Base-by-base conservation (phyloP, 2,888 invertebrate genomes). In the Azorinus chamasolen region DNA sequence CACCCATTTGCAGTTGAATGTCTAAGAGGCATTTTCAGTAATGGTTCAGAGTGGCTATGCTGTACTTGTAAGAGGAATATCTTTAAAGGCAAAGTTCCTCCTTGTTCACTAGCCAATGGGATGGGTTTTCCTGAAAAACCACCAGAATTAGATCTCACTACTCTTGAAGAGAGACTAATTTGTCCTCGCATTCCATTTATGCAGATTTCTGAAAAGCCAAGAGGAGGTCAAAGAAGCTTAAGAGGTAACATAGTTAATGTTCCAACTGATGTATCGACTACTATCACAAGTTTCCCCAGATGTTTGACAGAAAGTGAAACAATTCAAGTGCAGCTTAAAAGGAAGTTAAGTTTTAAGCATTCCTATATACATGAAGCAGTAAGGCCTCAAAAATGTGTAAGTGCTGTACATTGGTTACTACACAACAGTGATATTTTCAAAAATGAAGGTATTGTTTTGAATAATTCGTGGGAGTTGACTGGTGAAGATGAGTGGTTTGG, bases 271-370 rank as follows among this genome's bases (percentile, higher is more conserved):
- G n/a, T n/a, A n/a, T n/a, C n/a, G n/a, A n/a, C n/a, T n/a, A 53
- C 53, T 27, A n/a, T 53, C 16, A 32, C 27, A 5, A 20, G 16
- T 2, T 5, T 53, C n/a, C 53, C 53, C 18, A 53, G 53, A 53
- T 32, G 2, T 5, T n/a, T 18, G n/a, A 18, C 25, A 27, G 20
- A 53, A 3, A 20, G 12, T 27, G 8, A 27, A n/a, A 27, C 27
- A 12, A 53, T 53, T 12, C 53, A 27, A 27, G 5, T 53, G 25
- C 25, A 53, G 53, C 18, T 53, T n/a, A 53, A 53, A 16, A 24
- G 53, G 18, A n/a, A 22, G 4, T 27, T 53, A 14, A 6, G 27
- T n/a, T 53, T 32, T 18, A 53, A 53, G n/a, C 10, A n/a, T 2
- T 27, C 25, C 32, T 27, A 32, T 3, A 4, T 27, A 18, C 32